These are phyloP conservation scores for Andricus quercusramuli DNA, from an alignment of 2,888 invertebrate genomes.

Conservation along the genomic window DNA sequence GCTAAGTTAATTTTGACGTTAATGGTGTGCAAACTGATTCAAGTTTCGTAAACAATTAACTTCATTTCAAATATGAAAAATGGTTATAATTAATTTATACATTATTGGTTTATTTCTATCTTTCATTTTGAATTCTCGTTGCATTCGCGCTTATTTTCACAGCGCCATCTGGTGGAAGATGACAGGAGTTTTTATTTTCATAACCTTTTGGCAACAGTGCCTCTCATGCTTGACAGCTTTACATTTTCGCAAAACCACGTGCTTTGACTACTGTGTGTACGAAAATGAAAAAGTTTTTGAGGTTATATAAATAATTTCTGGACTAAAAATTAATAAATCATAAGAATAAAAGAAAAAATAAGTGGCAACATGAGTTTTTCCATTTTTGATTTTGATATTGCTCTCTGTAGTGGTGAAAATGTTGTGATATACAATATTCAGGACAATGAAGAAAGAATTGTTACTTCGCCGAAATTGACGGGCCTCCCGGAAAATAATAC, in stretches of 20 bases:
- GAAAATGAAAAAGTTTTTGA: background rate
- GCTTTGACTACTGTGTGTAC: background rate
- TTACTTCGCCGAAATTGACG: conserved; percentile 66
- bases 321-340: background rate
- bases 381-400: conserved; percentile 63
- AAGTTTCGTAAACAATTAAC: too few species aligned
- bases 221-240: background rate
- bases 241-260: background rate
- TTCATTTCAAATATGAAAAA: too few species aligned
- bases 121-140: too few species aligned
- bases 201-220: background rate
- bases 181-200: background rate
- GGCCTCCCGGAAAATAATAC: conserved; percentile 58
- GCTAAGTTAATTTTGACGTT: too few species aligned
- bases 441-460: conserved; percentile 52
- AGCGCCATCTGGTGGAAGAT: too few species aligned
- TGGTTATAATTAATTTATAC: too few species aligned
- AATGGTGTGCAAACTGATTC: background rate
- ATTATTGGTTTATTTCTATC: too few species aligned
- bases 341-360: background rate
- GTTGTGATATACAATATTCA: conserved; percentile 65
- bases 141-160: too few species aligned
- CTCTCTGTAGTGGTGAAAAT: conserved; percentile 69
- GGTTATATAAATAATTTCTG: background rate
- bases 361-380: conserved; percentile 70